Evolutionary conservation across 2,797 vertebrate genomes (phyloP).

Genomic region (Acipenser transmontanus): DNA sequence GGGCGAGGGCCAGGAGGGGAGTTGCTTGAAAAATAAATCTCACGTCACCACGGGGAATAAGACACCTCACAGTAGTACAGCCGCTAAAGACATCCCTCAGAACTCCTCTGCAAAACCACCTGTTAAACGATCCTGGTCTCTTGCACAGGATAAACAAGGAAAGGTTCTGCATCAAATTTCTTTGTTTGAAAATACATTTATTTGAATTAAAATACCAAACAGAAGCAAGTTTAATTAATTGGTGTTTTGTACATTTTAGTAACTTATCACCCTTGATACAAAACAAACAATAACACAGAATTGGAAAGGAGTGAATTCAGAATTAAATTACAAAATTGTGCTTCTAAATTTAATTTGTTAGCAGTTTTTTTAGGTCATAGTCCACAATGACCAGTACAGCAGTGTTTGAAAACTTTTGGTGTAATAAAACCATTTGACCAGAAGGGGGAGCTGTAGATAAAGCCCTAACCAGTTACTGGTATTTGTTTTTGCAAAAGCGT

Average conservation of each 20-base stretch:
- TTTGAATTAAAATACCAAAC: too few species aligned
- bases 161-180: slow-evolving; percentile 62
- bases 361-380: too few species aligned
- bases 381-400: too few species aligned
- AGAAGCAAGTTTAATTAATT: too few species aligned
- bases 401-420: slow-evolving; percentile 9
- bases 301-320: too few species aligned
- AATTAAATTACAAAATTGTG: too few species aligned
- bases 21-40: slow-evolving; percentile 56
- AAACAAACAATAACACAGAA: too few species aligned
- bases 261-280: too few species aligned
- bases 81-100: slow-evolving; percentile 41
- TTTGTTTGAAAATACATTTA: slow-evolving; percentile 4
- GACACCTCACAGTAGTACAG: slow-evolving; percentile 37
- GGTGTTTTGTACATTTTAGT: too few species aligned
- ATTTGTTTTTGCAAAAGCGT: neutral
- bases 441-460: slow-evolving; percentile 16
- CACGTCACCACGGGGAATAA: slow-evolving; percentile 47
- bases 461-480: neutral
- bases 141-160: slow-evolving; percentile 65
- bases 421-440: neutral
- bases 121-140: slow-evolving; percentile 61
- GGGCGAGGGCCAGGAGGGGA: slow-evolving; percentile 66
- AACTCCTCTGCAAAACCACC: slow-evolving; percentile 58
- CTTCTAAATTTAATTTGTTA: too few species aligned